Conservation (phyloP, 2,888 invertebrate genomes). For the Yponomeuta cagnagella region DNA sequence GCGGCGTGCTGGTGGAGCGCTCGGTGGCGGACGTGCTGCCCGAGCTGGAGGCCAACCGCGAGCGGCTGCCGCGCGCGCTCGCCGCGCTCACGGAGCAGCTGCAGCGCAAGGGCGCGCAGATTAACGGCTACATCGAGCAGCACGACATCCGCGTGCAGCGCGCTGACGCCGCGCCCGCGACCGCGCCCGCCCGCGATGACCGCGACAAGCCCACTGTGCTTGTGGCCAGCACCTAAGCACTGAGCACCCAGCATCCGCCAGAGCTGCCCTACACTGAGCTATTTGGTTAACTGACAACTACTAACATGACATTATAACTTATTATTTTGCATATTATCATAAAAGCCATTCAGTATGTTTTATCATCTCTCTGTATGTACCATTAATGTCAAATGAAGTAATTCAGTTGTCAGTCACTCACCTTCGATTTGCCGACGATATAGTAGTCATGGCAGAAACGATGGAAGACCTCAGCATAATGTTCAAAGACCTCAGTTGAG, state of each 20-base stretch:
- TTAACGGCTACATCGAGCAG: conserved; percentile 93
- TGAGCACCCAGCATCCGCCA: not conserved
- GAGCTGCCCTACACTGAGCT: no score
- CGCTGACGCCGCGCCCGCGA: conserved; percentile 35
- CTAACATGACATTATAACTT: not conserved
- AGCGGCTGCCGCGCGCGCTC: conserved; percentile 87
- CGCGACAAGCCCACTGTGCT: conserved; percentile 71
- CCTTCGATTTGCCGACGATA: no score
- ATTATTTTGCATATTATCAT: not conserved
- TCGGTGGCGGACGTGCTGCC: conserved; percentile 95
- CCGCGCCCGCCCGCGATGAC: conserved; percentile 35
- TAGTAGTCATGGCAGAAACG: no score
- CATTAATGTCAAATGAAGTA: no score
- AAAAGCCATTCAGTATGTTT: no score
- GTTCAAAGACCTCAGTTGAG: no score
- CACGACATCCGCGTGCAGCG: conserved; percentile 91
- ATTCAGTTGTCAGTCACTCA: no score
- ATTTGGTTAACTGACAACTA: not conserved
- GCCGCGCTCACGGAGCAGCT: conserved; percentile 87
- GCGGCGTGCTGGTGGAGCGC: conserved; percentile 94
- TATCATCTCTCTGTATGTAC: no score
- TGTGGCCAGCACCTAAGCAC: conserved; percentile 56
- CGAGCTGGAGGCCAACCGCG: conserved; percentile 85
- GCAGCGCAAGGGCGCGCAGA: conserved; percentile 89
- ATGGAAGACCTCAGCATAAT: no score